Evolutionary conservation across 2,888 invertebrate species (phyloP), one percentile per base, ranked within the genome.

Genomic region (Rhamphomyia laevipes): DNA sequence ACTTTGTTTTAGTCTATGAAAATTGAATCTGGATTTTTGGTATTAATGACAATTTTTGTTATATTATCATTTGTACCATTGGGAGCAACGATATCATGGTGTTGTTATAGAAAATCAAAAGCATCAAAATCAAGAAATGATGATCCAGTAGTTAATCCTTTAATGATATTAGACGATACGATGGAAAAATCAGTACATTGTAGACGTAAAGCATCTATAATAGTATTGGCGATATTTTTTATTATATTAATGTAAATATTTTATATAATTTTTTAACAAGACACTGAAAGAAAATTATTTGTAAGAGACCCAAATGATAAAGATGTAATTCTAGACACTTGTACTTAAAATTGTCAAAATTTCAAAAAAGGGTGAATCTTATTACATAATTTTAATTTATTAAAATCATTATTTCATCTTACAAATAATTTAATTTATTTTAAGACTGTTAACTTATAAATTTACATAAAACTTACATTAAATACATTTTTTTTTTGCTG

Each of bases 11-110:
- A 85, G 85, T 78, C 82, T 45, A 73, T 84, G 59, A 80, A 79
- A 70, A 74, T 83, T 61, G 84, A 85, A 64, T 80, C 80, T 13
- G 80, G 80, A 38, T 82, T 84, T 63, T 72, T 85, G 51, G 76
- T 74, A 15, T 72, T 80, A 58, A 74, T 83, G 61, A 75, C 78
- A 53, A 65, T 79, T 43, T 80, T 81, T 57, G 73, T 77, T 45
- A 73, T 81, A 59, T 71, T 84, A 55, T 78, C 82, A 30, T 71
- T 82, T 56, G 73, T 82, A 51, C 78, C 83, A 58, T 78, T 85
- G 45, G 72, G 77, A 47, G 77, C 75, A 48, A 74, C 82, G 49
- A 67, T 82, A 56, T 74, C 77, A 51, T 73, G 70, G 70, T 66
- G 68, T 53, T 70, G 68, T 49, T 59, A 64, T 42, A 59, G 64